Evolutionary conservation across 1,140 invertebrate genomes (phyloP).

Genomic region (Heliconius eleuchia): DNA sequence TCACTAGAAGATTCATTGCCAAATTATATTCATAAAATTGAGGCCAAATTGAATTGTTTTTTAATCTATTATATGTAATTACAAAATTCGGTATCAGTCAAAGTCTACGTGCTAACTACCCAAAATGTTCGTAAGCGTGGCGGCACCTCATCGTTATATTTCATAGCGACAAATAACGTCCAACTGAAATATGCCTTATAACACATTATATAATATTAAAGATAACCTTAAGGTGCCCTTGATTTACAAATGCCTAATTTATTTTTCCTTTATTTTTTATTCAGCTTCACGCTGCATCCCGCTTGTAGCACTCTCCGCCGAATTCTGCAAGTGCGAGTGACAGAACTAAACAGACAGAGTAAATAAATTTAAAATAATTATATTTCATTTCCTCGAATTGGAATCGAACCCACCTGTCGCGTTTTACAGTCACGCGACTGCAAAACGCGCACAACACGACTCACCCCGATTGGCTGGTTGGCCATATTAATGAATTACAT

Average conservation of each 20-base stretch:
- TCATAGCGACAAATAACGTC: slow-evolving; percentile 34
- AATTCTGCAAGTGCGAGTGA: too few species aligned
- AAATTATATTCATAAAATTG: not conserved
- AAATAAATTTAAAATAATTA: too few species aligned
- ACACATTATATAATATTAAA: slow-evolving; percentile 6
- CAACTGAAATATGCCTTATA: slow-evolving; percentile 20
- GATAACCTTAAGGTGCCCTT: slow-evolving; percentile 1
- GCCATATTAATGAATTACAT: too few species aligned
- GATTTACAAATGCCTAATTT: not conserved
- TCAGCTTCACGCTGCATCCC: too few species aligned
- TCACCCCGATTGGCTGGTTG: too few species aligned
- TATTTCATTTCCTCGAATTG: too few species aligned
- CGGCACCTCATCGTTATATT: slow-evolving; percentile 29
- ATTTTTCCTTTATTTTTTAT: not conserved
- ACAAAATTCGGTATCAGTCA: not conserved
- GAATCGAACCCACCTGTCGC: too few species aligned
- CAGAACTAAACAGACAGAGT: too few species aligned
- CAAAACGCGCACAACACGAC: too few species aligned
- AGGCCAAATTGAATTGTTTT: not conserved
- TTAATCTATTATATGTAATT: not conserved
- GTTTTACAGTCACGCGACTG: too few species aligned
- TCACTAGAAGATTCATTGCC: too few species aligned
- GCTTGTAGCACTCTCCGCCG: too few species aligned
- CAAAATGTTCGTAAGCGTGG: slow-evolving; percentile 44
- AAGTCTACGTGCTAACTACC: slow-evolving; percentile 46